Base-by-base conservation (phyloP, 2,797 vertebrate genomes). In the Mionectes olivaceus region DNA sequence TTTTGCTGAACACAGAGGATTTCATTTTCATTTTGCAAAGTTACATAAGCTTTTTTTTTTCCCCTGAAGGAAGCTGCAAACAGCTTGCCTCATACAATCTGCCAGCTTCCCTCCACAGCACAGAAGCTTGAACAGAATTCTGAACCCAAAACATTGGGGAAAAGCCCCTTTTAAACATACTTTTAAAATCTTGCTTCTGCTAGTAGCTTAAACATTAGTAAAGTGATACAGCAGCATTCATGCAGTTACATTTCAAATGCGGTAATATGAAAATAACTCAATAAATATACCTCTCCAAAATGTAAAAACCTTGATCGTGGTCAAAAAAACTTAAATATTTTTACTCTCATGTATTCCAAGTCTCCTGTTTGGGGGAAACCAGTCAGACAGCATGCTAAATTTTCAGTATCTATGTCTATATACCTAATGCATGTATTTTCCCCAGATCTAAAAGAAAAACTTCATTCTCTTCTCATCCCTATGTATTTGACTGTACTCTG, bases 1-100 rank as follows among this genome's bases (percentile, higher is more conserved):
- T 90, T 87, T 95, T 97, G 88, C 92, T 75, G 61, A 96, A 91
- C 39, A 87, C 68, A 91, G 74, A 94, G 63, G 70, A 92, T 83
- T 95, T 92, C 0, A 7, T 95, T 95, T 93, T 89, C 82, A 46
- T 92, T 92, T 89, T 85, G 68, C 39, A 11, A 83, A 83, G 90
- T 95, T 95, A 95, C 75, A 70, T 91, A 93, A 94, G 74, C 39
- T 30, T 46, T 78, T 47, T 59, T 43, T 57, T 49, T 46, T 3
- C 11, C 59, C 44, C 69, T 4, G 27, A 69, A 92, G 76, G 73
- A 87, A 93, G 78, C 21, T 87, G 74, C 79, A 85, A 71, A 87
- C 87, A 91, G 87, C 75, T 92, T 92, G 84, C 61, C 35, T 87
- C 50, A 67, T 22, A 68, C 65, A 87, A 89, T 74, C 46, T 94